These are phyloP conservation scores for Saccopteryx leptura DNA, from an alignment of 2,113 vertebrate genomes.

Conservation along the genomic window DNA sequence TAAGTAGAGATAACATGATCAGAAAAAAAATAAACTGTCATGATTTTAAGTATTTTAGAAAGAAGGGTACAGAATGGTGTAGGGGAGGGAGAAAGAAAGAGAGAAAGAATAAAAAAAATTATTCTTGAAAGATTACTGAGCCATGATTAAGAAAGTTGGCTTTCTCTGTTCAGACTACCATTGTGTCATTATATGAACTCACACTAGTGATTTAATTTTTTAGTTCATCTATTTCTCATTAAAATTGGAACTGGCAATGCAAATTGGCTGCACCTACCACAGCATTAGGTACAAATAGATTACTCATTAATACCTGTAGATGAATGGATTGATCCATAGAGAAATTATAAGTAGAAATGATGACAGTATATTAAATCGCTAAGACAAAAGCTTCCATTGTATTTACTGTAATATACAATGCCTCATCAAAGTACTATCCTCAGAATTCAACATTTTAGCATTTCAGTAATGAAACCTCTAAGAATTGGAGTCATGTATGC, in stretches of 20 bases:
- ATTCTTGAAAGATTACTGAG: not conserved
- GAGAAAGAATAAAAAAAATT: not conserved
- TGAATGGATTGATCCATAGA: not conserved
- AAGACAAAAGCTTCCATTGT: slow-evolving; percentile 18
- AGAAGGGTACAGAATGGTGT: not conserved
- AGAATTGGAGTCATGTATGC: not conserved
- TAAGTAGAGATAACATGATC: not conserved
- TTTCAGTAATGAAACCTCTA: slow-evolving; percentile 47
- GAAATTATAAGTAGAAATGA: slow-evolving; percentile 13
- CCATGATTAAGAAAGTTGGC: not conserved
- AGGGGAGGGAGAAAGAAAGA: not conserved
- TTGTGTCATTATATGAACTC: not conserved
- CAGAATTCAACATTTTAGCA: slow-evolving; percentile 19
- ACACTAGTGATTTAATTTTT: slow-evolving; percentile 58
- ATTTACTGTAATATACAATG: slow-evolving; percentile 3
- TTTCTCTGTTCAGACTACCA: not conserved
- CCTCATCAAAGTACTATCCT: not conserved
- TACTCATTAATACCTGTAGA: not conserved
- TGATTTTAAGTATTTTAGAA: slow-evolving; percentile 48
- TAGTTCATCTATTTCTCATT: slow-evolving; percentile 52
- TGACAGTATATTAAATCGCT: not conserved
- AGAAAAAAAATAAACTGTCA: not conserved
- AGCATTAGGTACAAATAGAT: slow-evolving; percentile 14
- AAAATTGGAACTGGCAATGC: slow-evolving; percentile 3
- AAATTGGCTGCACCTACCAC: not conserved